Percentiles rank a stretch among this genome's conserved stretches.
These are phyloP conservation scores for Pteropus alecto DNA, from an alignment of 2,113 vertebrate species.

Conservation along the genomic window DNA sequence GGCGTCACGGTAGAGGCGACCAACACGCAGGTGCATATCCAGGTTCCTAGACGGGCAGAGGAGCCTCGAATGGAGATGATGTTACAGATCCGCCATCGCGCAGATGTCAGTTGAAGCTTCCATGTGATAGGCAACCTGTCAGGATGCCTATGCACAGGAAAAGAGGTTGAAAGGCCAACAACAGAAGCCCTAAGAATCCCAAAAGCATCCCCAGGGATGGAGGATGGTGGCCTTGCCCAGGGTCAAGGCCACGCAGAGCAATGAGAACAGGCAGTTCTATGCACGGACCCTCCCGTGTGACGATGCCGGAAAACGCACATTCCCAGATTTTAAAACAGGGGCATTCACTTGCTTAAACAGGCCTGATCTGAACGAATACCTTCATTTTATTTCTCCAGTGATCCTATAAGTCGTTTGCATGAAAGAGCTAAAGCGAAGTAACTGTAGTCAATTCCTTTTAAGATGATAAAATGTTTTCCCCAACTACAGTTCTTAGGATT, in stretches of 20 bases:
- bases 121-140: not conserved
- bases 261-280: not conserved
- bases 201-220: not conserved
- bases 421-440: no score
- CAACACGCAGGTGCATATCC: not conserved
- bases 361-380: not conserved
- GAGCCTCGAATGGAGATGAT: not conserved
- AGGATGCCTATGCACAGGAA: not conserved
- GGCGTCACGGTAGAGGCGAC: not conserved
- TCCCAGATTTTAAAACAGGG: not conserved
- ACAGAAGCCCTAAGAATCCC: not conserved
- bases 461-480: no score
- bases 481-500: no score
- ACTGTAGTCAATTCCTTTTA: no score
- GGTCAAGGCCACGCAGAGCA: not conserved
- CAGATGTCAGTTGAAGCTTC: not conserved
- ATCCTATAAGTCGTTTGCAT: no score
- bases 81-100: not conserved
- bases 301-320: not conserved
- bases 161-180: not conserved
- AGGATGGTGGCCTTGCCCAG: not conserved
- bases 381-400: not conserved
- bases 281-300: not conserved
- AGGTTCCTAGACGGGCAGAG: not conserved
- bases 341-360: not conserved